Evolutionary conservation across 2,113 vertebrate genomes (phyloP).

Genomic region (Micronisus gabar): DNA sequence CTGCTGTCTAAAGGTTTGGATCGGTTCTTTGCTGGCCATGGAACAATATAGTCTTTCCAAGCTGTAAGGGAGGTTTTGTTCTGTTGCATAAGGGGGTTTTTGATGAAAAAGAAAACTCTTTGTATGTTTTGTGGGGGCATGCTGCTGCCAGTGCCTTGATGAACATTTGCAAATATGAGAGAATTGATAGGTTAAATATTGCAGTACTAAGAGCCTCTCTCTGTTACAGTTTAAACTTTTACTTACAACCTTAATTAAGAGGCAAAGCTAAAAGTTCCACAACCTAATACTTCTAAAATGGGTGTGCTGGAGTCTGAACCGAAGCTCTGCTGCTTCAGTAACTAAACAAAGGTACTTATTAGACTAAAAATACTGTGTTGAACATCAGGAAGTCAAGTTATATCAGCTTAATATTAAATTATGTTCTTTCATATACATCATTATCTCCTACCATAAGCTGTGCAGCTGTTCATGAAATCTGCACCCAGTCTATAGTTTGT

Average conservation of each 20-base stretch:
- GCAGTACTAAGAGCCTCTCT: not conserved
- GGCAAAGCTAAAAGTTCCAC: not conserved
- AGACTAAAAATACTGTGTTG: not conserved
- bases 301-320: not conserved
- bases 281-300: not conserved
- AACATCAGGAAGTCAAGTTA: conserved; percentile 36
- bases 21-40: not conserved
- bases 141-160: not conserved
- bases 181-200: not conserved
- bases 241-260: not conserved
- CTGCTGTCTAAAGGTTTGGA: not conserved
- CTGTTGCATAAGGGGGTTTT: not conserved
- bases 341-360: not conserved
- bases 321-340: not conserved
- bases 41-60: not conserved
- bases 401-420: conserved; percentile 8
- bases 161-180: not conserved
- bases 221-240: not conserved
- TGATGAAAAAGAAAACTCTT: not conserved
- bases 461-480: conserved; percentile 35
- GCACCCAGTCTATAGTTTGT: not conserved
- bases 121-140: not conserved
- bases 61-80: not conserved
- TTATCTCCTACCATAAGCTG: not conserved
- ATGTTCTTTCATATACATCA: not conserved